Evolutionary conservation across 92 coral and sea anemone species (phyloP), one percentile per base, ranked within the genome.

Genomic region (Zoanthus gigantus): DNA sequence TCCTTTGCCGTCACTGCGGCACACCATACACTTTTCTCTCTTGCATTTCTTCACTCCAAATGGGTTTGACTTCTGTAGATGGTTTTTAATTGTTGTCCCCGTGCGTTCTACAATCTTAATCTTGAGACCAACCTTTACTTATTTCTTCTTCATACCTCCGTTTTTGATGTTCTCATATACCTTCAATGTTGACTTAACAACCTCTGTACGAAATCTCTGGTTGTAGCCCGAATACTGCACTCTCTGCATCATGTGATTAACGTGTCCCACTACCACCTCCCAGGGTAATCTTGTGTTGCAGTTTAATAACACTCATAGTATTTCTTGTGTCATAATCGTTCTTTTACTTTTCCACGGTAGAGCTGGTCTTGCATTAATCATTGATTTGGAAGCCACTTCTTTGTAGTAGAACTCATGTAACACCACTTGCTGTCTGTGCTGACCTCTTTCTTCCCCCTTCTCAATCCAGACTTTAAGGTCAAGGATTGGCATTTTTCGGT

Each of bases 201-300:
- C 87, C 13, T 86, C 84, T 16, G 34, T 17, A 28, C 89, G 60
- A 52, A 76, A 86, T 17, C 53, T 56, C 72, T 75, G 42, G 37
- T 72, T 52, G 30, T 75, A 86, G 10, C 90, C 90, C 18, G 90
- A 86, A 48, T 76, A 86, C 71, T 86, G 84, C 77, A 86, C 61
- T 29, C 81, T 14, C n/a, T 16, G 53, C 73, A 72, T 75, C 84
- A 73, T 73, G 30, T 46, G 13, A 15, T 23, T 17, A 47, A 72
- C 87, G 53, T 86, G 89, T 17, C 68, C 47, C 12, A 42, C 89
- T 29, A 4, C 34, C 4, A 11, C 29, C 37, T 86, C 69, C 89
- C 85, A 86, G 7, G 74, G 89, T 13, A 86, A 29, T 10, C 12
- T 16, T 14, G 86, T 5, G 53, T 85, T 86, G 23, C 74, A 86